Evolutionary conservation across 2,113 vertebrate species (phyloP).

Genomic region (Canis aureus): DNA sequence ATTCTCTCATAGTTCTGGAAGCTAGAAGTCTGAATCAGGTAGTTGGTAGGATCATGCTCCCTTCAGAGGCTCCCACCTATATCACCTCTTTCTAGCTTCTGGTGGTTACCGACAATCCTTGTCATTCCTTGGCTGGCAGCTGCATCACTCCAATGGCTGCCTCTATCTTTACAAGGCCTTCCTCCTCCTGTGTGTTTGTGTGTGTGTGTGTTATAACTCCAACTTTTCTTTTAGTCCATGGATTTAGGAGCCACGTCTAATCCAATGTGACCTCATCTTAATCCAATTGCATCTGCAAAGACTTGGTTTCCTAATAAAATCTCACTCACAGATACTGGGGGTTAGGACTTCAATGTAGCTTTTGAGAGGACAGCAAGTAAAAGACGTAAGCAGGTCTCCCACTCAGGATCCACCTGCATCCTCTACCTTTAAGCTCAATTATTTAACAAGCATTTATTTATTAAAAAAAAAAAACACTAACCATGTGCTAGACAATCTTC

Average conservation of each 20-base stretch:
- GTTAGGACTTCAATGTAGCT: background rate
- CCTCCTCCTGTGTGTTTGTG: background rate
- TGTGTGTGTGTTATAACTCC: background rate
- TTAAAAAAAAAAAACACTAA: background rate
- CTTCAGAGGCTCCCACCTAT: background rate
- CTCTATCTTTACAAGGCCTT: background rate
- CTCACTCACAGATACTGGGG: background rate
- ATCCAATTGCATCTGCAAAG: background rate
- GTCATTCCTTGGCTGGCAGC: background rate
- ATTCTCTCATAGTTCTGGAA: background rate
- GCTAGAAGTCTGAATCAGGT: background rate
- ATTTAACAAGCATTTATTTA: background rate
- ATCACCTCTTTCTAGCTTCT: background rate
- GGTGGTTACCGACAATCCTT: background rate
- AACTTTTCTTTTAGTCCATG: background rate
- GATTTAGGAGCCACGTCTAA: background rate
- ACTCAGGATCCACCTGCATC: background rate
- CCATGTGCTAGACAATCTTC: background rate
- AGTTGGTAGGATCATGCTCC: background rate
- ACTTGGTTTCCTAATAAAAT: background rate
- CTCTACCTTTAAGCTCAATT: background rate
- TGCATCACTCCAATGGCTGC: background rate
- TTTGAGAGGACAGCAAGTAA: background rate
- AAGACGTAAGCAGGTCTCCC: background rate
- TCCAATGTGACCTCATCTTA: background rate